These are phyloP conservation scores for Tachystola acroxantha DNA, from an alignment of 2,888 invertebrate genomes.

Conservation along the genomic window DNA sequence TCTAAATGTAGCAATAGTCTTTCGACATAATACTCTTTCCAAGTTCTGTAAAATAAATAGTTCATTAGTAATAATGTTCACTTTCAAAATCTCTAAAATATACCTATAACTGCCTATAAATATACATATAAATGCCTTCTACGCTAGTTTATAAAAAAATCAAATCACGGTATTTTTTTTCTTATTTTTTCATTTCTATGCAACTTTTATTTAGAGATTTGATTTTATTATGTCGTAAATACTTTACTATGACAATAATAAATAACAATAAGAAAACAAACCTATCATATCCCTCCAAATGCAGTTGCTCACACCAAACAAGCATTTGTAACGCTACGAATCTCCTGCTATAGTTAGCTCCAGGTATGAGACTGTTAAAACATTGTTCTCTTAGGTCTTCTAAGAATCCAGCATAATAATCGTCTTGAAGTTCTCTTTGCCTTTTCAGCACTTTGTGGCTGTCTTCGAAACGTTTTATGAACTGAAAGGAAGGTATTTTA, in stretches of 20 bases:
- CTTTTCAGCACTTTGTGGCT: conserved; percentile 43
- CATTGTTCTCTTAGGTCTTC: conserved; percentile 66
- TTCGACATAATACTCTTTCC: conserved; percentile 54
- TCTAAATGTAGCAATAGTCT: conserved; percentile 75
- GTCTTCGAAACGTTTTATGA: conserved; percentile 53
- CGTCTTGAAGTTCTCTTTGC: conserved; percentile 17
- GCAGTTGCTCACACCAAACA: conserved; percentile 38
- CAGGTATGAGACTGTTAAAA: conserved; percentile 76
- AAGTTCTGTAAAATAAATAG: conserved; percentile 33
- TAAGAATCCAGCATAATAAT: conserved; percentile 64
- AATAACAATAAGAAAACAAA: too few species aligned
- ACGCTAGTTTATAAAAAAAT: too few species aligned
- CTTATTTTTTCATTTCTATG: too few species aligned
- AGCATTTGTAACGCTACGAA: conserved; percentile 78
- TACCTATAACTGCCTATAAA: too few species aligned
- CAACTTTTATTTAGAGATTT: too few species aligned
- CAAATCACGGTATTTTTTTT: too few species aligned
- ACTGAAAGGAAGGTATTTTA: conserved; percentile 29
- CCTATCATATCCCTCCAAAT: conserved; percentile 34
- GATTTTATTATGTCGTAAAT: too few species aligned
- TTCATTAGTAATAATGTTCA: too few species aligned
- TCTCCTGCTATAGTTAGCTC: conserved; percentile 81
- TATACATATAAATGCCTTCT: too few species aligned
- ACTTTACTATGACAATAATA: too few species aligned
- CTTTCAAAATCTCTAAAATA: too few species aligned